Base-by-base conservation (phyloP, 2,113 vertebrate genomes). In the Colius striatus region DNA sequence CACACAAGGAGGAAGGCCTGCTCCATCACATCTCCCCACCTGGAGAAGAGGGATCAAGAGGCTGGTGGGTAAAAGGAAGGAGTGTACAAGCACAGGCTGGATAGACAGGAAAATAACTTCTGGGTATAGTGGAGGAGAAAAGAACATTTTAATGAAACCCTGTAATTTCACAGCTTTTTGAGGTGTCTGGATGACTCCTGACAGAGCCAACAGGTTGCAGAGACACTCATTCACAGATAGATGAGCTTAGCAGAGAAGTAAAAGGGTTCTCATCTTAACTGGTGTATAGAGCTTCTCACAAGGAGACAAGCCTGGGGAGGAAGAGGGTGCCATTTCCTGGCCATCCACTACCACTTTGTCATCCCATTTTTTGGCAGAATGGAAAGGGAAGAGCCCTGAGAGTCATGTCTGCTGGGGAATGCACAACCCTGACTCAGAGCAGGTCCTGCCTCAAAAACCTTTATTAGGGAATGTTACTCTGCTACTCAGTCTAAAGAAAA, bases 91-190 rank as follows among this genome's bases (percentile, higher is more conserved):
- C 57, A 48, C 34, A 15, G 23, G 4, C 11, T 27, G 29, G 18
- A 16, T 10, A 50, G 74, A 34, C 16, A n/a, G 41, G 4, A 19
- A 43, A 57, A 14, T 5, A 29, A 47, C 50, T 67, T 27, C 72
- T 58, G 51, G n/a, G 13, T 12, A 5, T 13, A 30, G 32, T 27
- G 30, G 38, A 38, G 34, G n/a, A 62, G 6, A 12, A 86, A 55
- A 38, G 43, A 36, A 51, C n/a, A 16, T 80, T 90, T 79, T 23
- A n/a, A 45, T n/a, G 36, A 75, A 91, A 21, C 3, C 2, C 16
- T 14, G 1, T 0, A 0, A 48, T 77, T 58, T 55, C 50, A 51
- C 9, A 57, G 66, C 38, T 70, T 83, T 68, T 60, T 6, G 7
- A 79, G 62, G 36, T 11, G 53, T 18, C 47, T 47, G 51, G 30